These are phyloP conservation scores for Decapterus maruadsi DNA, from an alignment of 2,797 vertebrate species.

Conservation along the genomic window DNA sequence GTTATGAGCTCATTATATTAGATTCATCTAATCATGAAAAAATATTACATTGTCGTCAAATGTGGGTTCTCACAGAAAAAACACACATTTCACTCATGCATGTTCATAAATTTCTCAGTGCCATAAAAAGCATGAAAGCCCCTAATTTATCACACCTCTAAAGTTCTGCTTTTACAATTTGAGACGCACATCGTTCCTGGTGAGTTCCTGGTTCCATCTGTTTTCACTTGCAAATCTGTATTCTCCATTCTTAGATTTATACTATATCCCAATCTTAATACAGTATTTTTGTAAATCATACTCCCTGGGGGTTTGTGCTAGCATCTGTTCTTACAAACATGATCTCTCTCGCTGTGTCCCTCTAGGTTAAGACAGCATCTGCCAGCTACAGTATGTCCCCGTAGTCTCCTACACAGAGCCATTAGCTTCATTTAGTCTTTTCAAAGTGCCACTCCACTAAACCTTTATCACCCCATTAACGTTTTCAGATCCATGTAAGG, in stretches of 20 bases:
- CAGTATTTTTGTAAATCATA: constrained; percentile 48
- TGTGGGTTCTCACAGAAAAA: neutral
- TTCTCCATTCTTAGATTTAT: constrained; percentile 32
- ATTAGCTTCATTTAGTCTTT: constrained; percentile 61
- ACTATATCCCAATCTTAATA: constrained; percentile 37
- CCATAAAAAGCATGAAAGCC: neutral
- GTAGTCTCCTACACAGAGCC: constrained; percentile 46
- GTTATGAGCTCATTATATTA: neutral
- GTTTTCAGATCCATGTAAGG: constrained; percentile 22
- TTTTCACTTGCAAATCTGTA: constrained; percentile 24
- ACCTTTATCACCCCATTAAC: neutral
- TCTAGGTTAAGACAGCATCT: constrained; percentile 70
- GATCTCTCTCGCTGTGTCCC: constrained; percentile 57
- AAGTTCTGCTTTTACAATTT: neutral
- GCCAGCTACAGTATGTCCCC: constrained; percentile 55
- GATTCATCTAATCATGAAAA: neutral
- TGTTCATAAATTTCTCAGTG: constrained; percentile 5
- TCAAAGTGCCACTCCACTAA: constrained; percentile 16
- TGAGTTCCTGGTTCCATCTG: constrained; percentile 11
- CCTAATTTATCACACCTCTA: constrained; percentile 17
- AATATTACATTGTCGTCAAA: neutral
- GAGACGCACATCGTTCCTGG: neutral
- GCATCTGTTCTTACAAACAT: constrained; percentile 71
- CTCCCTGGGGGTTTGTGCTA: constrained; percentile 56
- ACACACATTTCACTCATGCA: neutral